Base-by-base conservation (phyloP, 64 coral and sea anemone species). In the Pachyseris speciosa region DNA sequence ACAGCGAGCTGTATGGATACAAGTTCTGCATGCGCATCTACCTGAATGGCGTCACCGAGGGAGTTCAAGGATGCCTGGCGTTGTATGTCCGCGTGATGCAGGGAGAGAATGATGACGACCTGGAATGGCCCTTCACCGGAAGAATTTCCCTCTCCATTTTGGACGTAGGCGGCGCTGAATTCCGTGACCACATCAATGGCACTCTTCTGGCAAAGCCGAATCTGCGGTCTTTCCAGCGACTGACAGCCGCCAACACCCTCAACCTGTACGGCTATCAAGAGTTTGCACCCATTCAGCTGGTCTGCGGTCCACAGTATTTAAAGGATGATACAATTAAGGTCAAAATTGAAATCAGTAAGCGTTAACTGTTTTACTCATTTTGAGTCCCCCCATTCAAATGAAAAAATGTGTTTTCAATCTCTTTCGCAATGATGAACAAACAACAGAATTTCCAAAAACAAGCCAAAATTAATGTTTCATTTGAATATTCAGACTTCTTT, bases 51-150 rank as follows among this genome's bases (percentile, higher is more conserved):
- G 88, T 95, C 2, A 84, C 91, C 22, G 83, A 64, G 15, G 94
- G 94, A 0, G 69, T 86, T 22, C 83, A 73, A 2, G 37, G 78
- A 1, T 89, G 92, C 69, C 44, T 96, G 15, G 86, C 89, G 26
- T 41, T 96, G 6, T 96, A 83, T 37, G 73, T 95, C 1, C 94
- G 91, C 80, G 91, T 95, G 94, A 95, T 91, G 94, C 52, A 80
- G 57, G 88, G 94, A 0, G 88, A 95, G 6, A 85, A 88, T 88
- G 93, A 95, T 31, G 57, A 40, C 22, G 69, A 86, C 43, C 32
- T 95, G 33, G 71, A 77, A 4, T 95, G 94, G 94, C 94, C 94
- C 0, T 95, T 95, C 15, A 86, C 89, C 45, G 91, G 91, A 13
- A 47, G 95, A 17, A 98, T 98, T 17, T 81, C 91, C 9, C 51